Evolutionary conservation across 2,113 vertebrate genomes (phyloP).

Genomic region (Pyrgilauda ruficollis): DNA sequence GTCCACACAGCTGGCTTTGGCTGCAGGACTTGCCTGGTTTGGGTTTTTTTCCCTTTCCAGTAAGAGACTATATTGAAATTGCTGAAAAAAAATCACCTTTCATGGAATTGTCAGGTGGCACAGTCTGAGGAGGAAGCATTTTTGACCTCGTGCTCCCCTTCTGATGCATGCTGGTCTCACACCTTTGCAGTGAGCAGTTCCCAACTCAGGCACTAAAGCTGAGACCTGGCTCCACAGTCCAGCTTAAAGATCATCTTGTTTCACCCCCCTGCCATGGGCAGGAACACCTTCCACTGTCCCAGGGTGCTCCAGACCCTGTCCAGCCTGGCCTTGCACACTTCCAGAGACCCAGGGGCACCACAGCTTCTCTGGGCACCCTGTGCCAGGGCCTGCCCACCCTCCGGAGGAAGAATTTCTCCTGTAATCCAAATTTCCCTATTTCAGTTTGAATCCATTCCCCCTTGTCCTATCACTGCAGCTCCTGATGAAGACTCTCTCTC

Average conservation of each 20-base stretch:
- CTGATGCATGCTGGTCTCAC: neutral
- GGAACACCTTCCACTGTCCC: accelerated
- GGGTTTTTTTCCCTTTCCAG: accelerated
- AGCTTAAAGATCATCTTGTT: neutral
- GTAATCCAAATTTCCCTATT: neutral
- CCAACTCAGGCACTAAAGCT: neutral
- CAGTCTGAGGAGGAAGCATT: neutral
- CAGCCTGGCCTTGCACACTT: accelerated
- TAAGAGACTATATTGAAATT: neutral
- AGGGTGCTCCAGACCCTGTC: accelerated
- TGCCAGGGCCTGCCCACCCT: neutral
- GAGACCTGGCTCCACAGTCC: neutral
- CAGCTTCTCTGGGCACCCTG: neutral
- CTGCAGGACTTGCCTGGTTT: neutral
- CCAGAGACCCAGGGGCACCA: neutral
- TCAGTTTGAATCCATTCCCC: neutral
- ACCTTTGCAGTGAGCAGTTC: neutral
- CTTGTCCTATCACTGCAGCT: neutral
- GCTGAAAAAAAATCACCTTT: neutral
- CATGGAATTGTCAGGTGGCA: neutral
- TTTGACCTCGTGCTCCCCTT: neutral
- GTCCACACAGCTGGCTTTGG: neutral
- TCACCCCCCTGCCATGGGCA: neutral
- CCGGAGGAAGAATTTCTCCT: neutral
- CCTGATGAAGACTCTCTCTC: neutral